These are phyloP conservation scores for Laodelphax striatellus DNA, from an alignment of 1,140 invertebrate species.

Conservation along the genomic window DNA sequence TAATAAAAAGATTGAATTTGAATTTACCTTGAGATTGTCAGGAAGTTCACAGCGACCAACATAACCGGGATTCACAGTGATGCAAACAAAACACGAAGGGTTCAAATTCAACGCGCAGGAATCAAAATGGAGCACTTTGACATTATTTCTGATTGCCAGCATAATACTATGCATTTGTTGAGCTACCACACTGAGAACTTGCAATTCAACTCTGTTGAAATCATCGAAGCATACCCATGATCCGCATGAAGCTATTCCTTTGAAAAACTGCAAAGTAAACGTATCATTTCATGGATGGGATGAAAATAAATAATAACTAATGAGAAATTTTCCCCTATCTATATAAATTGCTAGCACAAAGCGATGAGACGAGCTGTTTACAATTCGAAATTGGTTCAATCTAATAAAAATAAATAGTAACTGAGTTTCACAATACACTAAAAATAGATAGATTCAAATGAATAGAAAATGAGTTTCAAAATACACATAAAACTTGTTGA, in stretches of 20 bases:
- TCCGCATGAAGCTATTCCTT: conserved; percentile 75
- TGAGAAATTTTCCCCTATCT: too few relatives aligned
- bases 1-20: too few relatives aligned
- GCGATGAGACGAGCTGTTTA: too few relatives aligned
- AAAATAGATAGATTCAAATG: too few relatives aligned
- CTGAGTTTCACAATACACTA: too few relatives aligned
- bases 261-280: conserved; percentile 47
- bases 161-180: conserved; percentile 73
- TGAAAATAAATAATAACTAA: neutral
- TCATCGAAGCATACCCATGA: conserved; percentile 94
- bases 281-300: too few relatives aligned
- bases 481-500: too few relatives aligned
- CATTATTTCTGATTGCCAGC: conserved; percentile 58
- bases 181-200: conserved; percentile 71
- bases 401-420: too few relatives aligned
- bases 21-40: conserved; percentile 47
- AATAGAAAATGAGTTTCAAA: too few relatives aligned
- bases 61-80: conserved; percentile 90
- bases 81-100: conserved; percentile 74
- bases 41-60: conserved; percentile 75
- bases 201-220: conserved; percentile 85
- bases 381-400: too few relatives aligned
- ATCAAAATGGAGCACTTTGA: conserved; percentile 68
- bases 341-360: too few relatives aligned
- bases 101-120: conserved; percentile 69